These are phyloP conservation scores for Remorina albescens DNA, from an alignment of 2,797 vertebrate species.

Conservation along the genomic window DNA sequence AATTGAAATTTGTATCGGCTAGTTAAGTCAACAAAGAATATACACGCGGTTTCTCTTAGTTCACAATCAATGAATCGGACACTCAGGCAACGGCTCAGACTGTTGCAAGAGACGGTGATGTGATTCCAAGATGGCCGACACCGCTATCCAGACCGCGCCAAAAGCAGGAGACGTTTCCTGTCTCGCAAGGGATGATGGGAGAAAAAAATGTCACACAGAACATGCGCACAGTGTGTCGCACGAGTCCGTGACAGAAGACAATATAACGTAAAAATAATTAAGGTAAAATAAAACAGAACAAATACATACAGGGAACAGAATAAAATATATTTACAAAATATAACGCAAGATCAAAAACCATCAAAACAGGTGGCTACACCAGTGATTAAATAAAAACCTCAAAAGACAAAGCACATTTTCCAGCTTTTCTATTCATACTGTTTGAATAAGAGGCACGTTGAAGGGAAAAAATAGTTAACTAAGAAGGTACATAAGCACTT, in stretches of 20 bases:
- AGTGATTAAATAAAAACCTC: too few species aligned
- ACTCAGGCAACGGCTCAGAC: constrained; percentile 4
- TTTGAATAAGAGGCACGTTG: too few species aligned
- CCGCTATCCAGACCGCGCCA: constrained; percentile 79
- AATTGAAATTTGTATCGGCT: background rate
- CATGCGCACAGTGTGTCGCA: background rate
- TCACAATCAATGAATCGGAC: constrained; percentile 32
- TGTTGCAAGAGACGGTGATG: constrained; percentile 16
- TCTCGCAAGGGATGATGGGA: constrained; percentile 62
- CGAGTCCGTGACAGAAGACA: background rate
- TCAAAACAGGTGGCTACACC: too few species aligned
- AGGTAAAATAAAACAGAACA: too few species aligned
- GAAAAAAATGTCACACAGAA: background rate
- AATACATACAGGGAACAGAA: too few species aligned
- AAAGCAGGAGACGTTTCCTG: constrained; percentile 65
- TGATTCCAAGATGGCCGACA: constrained; percentile 82
- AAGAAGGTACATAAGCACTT: too few species aligned
- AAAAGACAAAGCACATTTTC: too few species aligned
- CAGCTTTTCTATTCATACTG: too few species aligned
- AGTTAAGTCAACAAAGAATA: background rate
- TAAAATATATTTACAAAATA: too few species aligned
- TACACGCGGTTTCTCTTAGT: background rate
- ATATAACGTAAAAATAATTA: too few species aligned
- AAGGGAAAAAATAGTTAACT: too few species aligned
- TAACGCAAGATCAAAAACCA: too few species aligned